phyloP scores from a whole-genome alignment of 2,113 vertebrate species.

The Leuciscus idus region DNA sequence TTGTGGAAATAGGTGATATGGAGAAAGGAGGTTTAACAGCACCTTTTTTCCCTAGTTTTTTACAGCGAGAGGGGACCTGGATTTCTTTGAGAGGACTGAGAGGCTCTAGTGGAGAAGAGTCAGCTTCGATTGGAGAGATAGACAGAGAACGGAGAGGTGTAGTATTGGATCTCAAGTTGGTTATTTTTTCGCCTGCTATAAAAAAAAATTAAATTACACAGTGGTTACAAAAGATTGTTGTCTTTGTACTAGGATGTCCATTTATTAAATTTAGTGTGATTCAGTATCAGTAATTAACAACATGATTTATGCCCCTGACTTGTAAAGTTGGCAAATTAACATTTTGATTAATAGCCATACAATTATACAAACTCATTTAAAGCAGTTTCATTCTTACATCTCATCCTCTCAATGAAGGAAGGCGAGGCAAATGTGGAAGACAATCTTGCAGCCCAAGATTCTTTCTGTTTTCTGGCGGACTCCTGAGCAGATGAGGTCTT shows the following conservation, averaged over 20 bases:
- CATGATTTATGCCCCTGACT: neutral
- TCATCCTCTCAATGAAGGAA: conserved; percentile 79
- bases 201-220: neutral
- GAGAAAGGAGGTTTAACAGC: conserved; percentile 44
- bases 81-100: conserved; percentile 54
- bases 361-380: conserved; percentile 24
- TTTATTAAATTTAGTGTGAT: neutral
- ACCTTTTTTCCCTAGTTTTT: conserved; percentile 29
- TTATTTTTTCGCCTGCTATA: conserved; percentile 10
- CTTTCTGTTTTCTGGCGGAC: conserved; percentile 46
- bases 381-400: conserved; percentile 77
- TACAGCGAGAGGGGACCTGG: conserved; percentile 56
- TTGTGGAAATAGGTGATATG: conserved; percentile 16
- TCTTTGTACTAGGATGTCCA: neutral
- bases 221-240: neutral
- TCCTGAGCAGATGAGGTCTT: neutral
- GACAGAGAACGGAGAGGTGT: conserved; percentile 64
- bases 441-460: conserved; percentile 56
- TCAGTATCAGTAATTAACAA: neutral
- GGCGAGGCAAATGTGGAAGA: conserved; percentile 55
- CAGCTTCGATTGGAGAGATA: conserved; percentile 58
- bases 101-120: conserved; percentile 60
- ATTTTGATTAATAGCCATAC: neutral
- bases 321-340: neutral
- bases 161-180: neutral